Conservation (phyloP, 2,797 vertebrate species). For the Acanthurus lineatus region DNA sequence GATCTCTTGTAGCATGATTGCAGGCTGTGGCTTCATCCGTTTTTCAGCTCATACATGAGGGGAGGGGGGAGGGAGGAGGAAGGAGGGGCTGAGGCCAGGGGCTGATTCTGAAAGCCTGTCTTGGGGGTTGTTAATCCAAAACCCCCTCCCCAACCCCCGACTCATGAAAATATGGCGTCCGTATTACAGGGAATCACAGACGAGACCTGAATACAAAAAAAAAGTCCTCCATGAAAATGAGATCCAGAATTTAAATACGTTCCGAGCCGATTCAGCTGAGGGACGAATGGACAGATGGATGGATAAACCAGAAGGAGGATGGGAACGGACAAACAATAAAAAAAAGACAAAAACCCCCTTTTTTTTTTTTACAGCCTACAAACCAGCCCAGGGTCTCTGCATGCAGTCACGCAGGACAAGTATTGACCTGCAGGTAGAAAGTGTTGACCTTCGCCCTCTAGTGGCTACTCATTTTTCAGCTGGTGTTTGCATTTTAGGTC, state of each 20-base stretch:
- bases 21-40: slow-evolving; percentile 45
- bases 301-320: background rate
- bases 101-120: slow-evolving; percentile 21
- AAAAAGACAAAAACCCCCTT: background rate
- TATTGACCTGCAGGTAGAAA: background rate
- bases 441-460: slow-evolving; percentile 14
- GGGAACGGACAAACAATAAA: background rate
- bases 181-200: slow-evolving; percentile 12
- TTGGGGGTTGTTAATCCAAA: slow-evolving; percentile 43
- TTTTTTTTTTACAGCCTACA: background rate
- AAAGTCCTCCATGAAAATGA: background rate
- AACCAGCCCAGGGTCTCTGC: background rate
- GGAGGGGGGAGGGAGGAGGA: background rate
- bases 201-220: background rate
- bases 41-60: slow-evolving; percentile 29
- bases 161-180: slow-evolving; percentile 37
- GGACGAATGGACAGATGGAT: slow-evolving; percentile 1
- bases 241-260: slow-evolving; percentile 1
- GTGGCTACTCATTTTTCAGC: background rate
- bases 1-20: slow-evolving; percentile 48
- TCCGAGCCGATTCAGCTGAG: background rate
- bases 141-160: slow-evolving; percentile 30
- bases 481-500: background rate
- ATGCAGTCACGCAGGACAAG: background rate
- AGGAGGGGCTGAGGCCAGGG: background rate